Evolutionary conservation across 2,888 invertebrate genomes (phyloP).

Genomic region (Clivina fossor): DNA sequence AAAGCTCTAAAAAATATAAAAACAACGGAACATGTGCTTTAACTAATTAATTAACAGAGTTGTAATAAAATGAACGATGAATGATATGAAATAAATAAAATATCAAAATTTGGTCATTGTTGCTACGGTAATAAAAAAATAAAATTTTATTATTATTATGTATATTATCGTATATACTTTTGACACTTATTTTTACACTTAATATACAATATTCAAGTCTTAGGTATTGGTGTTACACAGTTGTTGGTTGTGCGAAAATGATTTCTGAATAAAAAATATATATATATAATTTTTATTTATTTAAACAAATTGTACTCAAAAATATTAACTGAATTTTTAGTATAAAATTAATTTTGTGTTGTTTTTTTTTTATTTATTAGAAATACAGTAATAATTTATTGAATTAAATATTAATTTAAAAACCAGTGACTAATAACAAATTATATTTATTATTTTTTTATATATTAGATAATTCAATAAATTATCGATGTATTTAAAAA

Average conservation of each 20-base stretch:
- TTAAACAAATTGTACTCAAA: slow-evolving; percentile 10
- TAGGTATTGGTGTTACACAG: slow-evolving; percentile 31
- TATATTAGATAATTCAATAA: too few species aligned
- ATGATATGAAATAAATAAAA: neutral
- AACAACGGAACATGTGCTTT: too few species aligned
- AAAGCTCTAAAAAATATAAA: too few species aligned
- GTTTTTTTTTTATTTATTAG: too few species aligned
- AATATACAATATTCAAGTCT: slow-evolving; percentile 30
- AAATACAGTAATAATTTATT: too few species aligned
- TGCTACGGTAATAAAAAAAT: slow-evolving; percentile 7
- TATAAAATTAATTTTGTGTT: too few species aligned
- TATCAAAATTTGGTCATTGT: neutral
- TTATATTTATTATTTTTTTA: too few species aligned
- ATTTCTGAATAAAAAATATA: slow-evolving; percentile 8
- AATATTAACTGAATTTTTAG: too few species aligned
- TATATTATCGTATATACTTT: slow-evolving; percentile 24
- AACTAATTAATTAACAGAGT: too few species aligned
- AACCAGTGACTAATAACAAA: too few species aligned
- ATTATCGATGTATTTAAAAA: neutral
- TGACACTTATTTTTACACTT: slow-evolving; percentile 28
- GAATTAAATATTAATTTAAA: too few species aligned
- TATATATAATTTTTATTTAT: neutral
- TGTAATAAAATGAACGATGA: too few species aligned
- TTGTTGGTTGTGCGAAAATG: slow-evolving; percentile 25
- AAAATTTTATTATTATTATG: slow-evolving; percentile 17